A percentile compares a stretch with the other conserved stretches of the same genome.
phyloP scores from a whole-genome alignment of 2,888 invertebrate genomes.

The Thymelicus lineola region DNA sequence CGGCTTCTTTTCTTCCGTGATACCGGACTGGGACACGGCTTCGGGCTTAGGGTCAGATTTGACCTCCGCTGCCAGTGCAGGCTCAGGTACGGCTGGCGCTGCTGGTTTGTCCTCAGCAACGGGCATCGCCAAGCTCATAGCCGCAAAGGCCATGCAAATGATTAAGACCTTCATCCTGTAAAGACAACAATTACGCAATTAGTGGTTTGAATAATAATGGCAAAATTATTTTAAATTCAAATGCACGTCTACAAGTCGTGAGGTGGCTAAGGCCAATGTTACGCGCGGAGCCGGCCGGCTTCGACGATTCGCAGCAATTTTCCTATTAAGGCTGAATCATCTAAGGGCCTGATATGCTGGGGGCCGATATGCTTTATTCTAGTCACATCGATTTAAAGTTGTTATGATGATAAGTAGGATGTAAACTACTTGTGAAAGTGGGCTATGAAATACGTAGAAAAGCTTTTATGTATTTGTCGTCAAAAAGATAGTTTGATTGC shows the following conservation, averaged over 20 bases:
- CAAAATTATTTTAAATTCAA: conserved; percentile 55
- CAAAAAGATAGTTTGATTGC: conserved; percentile 46
- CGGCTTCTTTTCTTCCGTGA: conserved; percentile 50
- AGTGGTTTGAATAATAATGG: conserved; percentile 63
- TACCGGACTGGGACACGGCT: conserved; percentile 52
- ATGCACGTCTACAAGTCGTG: conserved; percentile 75
- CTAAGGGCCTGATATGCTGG: conserved; percentile 71
- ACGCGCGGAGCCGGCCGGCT: conserved; percentile 63
- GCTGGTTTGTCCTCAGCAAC: conserved; percentile 80
- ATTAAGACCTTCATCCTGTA: conserved; percentile 88
- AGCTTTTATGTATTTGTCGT: conserved; percentile 22
- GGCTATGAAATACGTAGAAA: conserved; percentile 49
- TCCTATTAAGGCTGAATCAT: conserved; percentile 77
- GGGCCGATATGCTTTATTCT: conserved; percentile 61
- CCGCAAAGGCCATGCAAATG: conserved; percentile 85
- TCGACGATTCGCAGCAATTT: conserved; percentile 73
- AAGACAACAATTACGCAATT: conserved; percentile 62
- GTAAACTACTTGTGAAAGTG: conserved; percentile 73
- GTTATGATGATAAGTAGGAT: conserved; percentile 71
- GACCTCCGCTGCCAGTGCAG: conserved; percentile 56
- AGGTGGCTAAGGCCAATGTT: conserved; percentile 82
- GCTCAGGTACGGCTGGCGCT: conserved; percentile 59
- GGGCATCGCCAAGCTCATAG: conserved; percentile 85
- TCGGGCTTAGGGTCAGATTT: conserved; percentile 54
- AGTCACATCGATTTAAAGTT: conserved; percentile 65